Conservation (phyloP, 2,888 invertebrate species). For the Ditylenchus weischeri region DNA sequence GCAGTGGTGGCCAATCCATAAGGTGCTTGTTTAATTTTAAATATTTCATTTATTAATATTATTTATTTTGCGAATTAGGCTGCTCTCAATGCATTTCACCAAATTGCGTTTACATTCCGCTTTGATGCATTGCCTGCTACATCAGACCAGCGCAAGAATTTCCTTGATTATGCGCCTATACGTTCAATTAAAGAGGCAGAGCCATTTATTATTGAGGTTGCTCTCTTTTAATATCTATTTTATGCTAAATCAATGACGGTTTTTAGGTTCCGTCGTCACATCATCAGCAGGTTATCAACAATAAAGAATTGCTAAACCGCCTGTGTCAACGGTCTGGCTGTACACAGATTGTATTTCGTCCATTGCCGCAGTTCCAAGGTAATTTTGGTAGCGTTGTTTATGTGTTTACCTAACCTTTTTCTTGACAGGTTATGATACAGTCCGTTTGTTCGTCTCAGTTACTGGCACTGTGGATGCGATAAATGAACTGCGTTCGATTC, state of each 20-base stretch:
- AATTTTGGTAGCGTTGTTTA: too few species aligned
- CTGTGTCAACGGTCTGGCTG: conserved; percentile 21
- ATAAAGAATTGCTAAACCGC: conserved; percentile 20
- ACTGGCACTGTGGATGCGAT: conserved; percentile 22
- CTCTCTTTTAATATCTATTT: neutral
- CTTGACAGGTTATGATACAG: conserved; percentile 23
- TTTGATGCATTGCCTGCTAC: conserved; percentile 27
- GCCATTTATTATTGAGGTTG: conserved; percentile 23
- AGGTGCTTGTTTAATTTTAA: conserved; percentile 12
- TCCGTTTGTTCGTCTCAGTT: conserved; percentile 23
- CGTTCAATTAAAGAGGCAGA: conserved; percentile 18
- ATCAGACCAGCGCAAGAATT: conserved; percentile 11
- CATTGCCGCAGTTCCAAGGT: conserved; percentile 25
- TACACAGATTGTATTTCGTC: conserved; percentile 24
- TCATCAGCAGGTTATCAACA: conserved; percentile 21
- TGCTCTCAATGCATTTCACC: conserved; percentile 31
- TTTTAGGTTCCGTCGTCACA: conserved; percentile 21
- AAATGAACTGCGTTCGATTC: conserved; percentile 23
- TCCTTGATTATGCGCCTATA: neutral
- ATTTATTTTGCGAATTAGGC: conserved; percentile 17
- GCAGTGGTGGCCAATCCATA: conserved; percentile 20
- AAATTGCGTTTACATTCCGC: conserved; percentile 27
- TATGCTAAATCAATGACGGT: too few species aligned
- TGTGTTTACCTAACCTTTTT: neutral
- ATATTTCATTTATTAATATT: neutral